Evolutionary conservation across 2,888 invertebrate species (phyloP), one percentile per base, ranked within the genome.

Genomic region (Hololepta plana): DNA sequence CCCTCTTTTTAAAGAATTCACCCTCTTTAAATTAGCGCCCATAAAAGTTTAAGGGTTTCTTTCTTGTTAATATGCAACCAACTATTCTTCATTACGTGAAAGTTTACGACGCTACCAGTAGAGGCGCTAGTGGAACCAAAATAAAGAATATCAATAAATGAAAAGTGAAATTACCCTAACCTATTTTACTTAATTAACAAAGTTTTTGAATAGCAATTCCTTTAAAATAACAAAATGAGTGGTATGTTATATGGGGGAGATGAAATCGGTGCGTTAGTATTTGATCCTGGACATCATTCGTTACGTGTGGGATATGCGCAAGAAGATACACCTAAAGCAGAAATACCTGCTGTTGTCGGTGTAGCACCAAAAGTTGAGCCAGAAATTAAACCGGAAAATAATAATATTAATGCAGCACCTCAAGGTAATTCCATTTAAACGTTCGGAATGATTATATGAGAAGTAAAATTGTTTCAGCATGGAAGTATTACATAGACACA

Each of bases 301-400:
- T 57, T 91, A 27, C 63, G 91, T 30, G 85, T 85, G 24, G 93
- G 91, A 28, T 93, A 87, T 61, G 91, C 91, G 5, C 91, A 93
- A 44, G 98, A 98, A 53, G 98, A 99, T 51, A 85, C 88, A n/a
- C 98, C 98, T 3, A 98, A 96, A 60, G 88, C 90, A 2, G 95
- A 96, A 63, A 90, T 95, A 30, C 93, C 95, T 1, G 79, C 90
- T 0, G 76, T 82, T 20, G 79, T 91, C 15, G 95, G 93, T 1
- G 72, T 88, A 4, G 72, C 74, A 7, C 84, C 85, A 15, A 71
- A 76, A 40, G 61, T 69, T 13, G 82, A 82, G 31, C 59, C 72
- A 1, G 82, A 82, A 45, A 72, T 71, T 16, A 82, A 81, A 49
- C 65, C 71, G 35, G 69, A 72, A 3, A 19, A 19, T 19, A 3